Base-by-base conservation (phyloP, 2,797 vertebrate species). In the Crenichthys baileyi region DNA sequence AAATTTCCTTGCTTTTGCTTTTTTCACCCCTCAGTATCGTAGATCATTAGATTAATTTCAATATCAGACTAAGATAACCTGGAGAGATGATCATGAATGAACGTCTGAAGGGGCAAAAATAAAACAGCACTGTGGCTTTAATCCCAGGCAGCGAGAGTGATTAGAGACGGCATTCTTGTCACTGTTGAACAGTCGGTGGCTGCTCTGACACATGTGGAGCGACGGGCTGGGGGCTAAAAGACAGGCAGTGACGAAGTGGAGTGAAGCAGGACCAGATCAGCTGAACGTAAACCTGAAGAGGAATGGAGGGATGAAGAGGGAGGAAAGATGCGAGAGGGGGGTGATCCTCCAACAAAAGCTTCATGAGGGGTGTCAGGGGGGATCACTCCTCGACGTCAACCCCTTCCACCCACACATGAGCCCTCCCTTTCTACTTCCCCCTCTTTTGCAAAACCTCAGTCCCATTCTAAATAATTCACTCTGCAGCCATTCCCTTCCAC, bases 401-500 rank as follows among this genome's bases (percentile, higher is more conserved):
- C 79, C 85, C 83, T 68, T 84, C 87, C 87, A 82, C 91, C 85
- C 83, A 84, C 85, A 56, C 84, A 76, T 48, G 70, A 63, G 39
- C 46, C 36, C 68, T 56, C 75, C 56, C 63, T 41, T 12, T 18
- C 39, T 0, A 26, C 18, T 12, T 41, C 86, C 20, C 70, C 56
- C 63, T 24, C 61, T 51, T 41, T 74, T 5, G 46, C 73, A 82
- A 87, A 82, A 56, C 88, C 83, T 93, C 82, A 86, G 90, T 90
- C 93, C 91, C 92, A 92, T 92, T 93, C 88, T 96, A 95, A 96
- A 96, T 96, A 95, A 96, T 96, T 96, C 93, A 96, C 91, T 93
- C 90, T 82, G 65, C 88, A 95, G 94, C 93, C 93, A 93, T 94
- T 96, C 95, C 92, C 93, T 96, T 96, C 96, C 95, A 96, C 95